Evolutionary conservation across 2,888 invertebrate species (phyloP), one percentile per base, ranked within the genome.

Genomic region (Melieria picta): DNA sequence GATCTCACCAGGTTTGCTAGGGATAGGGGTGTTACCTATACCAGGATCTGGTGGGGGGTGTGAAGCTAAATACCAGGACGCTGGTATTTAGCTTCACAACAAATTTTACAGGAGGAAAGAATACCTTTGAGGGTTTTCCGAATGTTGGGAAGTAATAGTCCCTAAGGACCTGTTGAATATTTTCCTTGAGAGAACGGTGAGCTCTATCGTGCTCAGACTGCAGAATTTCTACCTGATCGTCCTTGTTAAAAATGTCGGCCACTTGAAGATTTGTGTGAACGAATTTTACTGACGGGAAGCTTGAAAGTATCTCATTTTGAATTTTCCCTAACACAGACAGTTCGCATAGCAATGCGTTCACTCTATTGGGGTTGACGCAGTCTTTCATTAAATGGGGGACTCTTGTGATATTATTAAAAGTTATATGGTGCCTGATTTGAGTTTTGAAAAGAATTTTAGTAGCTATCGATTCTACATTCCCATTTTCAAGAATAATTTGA

Each of bases 141-240:
- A 16, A 73, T 73, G 45, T 67, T 48, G 4, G 73, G 43, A 71
- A 71, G 43, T 56, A 73, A 11, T 65, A 71, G 45, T 64, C 55
- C 4, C 56, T 45, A n/a, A 71, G 50, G 13, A 73, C 47, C n/a
- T 71, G 71, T 4, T 65, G 43, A 4, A 52, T 9, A 48, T 69
- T 73, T 46, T 73, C 73, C 11, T 57, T 58, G 43, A 58, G 60
- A 5, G 71, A 71, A 10, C 73, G 63, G 56, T 73, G 68, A 52
- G 73, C 71, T 30, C 71, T 4, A 47, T 65, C 68, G 52, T 73
- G 71, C 47, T 71, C 62, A 7, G 42, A 47, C 3, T 60, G 46
- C 13, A 70, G 9, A 56, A 64, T 64, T 10, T 73, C 64, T 5
- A 4, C 9, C 55, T 72, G 72, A 55, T 69, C 69, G 30, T 30